Conservation (phyloP, 2,797 vertebrate genomes). For the Kryptolebias ocellatus region DNA sequence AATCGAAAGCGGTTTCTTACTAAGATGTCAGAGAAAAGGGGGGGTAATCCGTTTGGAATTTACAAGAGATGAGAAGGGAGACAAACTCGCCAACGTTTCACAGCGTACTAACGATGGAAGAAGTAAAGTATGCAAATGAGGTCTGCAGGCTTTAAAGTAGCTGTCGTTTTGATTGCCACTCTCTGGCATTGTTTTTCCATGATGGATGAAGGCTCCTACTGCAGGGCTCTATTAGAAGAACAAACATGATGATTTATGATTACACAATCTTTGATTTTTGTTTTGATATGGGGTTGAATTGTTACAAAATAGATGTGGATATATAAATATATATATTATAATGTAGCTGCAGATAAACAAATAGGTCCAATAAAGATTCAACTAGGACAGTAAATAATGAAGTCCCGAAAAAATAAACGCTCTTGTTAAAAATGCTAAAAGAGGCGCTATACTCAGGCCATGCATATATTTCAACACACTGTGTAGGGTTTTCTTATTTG, state of each 20-base stretch:
- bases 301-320: constrained; percentile 11
- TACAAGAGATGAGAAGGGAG: constrained; percentile 76
- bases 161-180: constrained; percentile 70
- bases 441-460: constrained; percentile 5
- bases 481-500: constrained; percentile 35
- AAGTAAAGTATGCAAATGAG: constrained; percentile 80
- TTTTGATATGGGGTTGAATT: constrained; percentile 28
- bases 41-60: constrained; percentile 83
- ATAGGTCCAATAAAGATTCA: not conserved
- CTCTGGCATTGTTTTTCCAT: constrained; percentile 71
- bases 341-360: not conserved
- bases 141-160: constrained; percentile 63
- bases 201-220: constrained; percentile 69
- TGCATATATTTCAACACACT: constrained; percentile 35
- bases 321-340: constrained; percentile 1
- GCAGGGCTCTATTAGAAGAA: constrained; percentile 65
- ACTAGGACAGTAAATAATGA: not conserved
- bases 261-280: constrained; percentile 47
- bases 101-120: constrained; percentile 61
- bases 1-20: constrained; percentile 76
- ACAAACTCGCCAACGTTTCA: constrained; percentile 72
- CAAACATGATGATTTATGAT: constrained; percentile 74
- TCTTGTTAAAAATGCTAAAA: constrained; percentile 41
- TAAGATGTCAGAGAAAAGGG: constrained; percentile 69
- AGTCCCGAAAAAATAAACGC: constrained; percentile 19